Percentiles rank a stretch among this genome's conserved stretches.
Conservation (phyloP, 2,113 vertebrate species). For the Pollachius pollachius region DNA sequence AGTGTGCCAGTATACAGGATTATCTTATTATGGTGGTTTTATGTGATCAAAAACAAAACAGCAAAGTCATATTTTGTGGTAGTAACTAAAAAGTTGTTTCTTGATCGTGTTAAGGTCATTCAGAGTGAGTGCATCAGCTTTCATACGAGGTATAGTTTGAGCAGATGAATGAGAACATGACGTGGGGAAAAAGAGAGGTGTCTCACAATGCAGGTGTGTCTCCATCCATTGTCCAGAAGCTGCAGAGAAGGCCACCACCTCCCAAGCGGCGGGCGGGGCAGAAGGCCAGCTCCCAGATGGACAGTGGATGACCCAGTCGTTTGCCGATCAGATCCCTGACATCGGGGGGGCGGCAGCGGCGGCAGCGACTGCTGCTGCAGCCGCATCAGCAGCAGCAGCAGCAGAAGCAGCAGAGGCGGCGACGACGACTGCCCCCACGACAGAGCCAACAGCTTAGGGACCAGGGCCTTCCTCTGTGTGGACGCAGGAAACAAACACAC, state of each 20-base stretch:
- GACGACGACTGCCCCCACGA: too few species aligned
- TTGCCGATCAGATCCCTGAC: constrained; percentile 83
- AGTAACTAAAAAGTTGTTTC: too few species aligned
- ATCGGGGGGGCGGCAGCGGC: constrained; percentile 48
- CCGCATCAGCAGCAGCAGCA: constrained; percentile 18
- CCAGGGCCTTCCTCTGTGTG: not conserved
- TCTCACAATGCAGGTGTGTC: not conserved
- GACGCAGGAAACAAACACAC: constrained; percentile 8
- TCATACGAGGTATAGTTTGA: too few species aligned
- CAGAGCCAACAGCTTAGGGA: constrained; percentile 26
- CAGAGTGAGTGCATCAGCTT: too few species aligned
- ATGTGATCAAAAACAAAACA: too few species aligned
- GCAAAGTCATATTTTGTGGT: too few species aligned
- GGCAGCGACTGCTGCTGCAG: not conserved
- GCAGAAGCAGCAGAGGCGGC: constrained; percentile 4
- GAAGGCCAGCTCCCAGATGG: constrained; percentile 76
- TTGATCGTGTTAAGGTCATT: too few species aligned
- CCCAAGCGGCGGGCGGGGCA: constrained; percentile 33
- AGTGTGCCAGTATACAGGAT: too few species aligned
- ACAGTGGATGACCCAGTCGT: constrained; percentile 85
- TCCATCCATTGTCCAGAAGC: constrained; percentile 40
- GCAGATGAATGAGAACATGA: too few species aligned
- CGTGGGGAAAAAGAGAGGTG: too few species aligned
- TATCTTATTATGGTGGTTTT: too few species aligned
- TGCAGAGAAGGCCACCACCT: constrained; percentile 51